These are phyloP conservation scores for Myrmecophaga tridactyla DNA, from an alignment of 2,113 vertebrate genomes.

Conservation along the genomic window DNA sequence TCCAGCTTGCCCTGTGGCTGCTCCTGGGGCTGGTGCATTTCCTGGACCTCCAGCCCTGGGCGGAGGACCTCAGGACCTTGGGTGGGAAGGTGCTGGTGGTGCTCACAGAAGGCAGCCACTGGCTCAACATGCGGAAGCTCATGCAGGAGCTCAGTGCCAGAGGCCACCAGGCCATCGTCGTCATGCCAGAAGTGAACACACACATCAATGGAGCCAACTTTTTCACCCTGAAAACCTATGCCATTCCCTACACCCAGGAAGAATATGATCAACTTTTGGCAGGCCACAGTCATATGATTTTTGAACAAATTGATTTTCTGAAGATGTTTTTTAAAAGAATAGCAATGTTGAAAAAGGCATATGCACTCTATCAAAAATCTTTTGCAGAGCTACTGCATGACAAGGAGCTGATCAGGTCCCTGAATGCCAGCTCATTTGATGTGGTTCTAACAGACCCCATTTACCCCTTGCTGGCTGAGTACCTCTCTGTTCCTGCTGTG, in stretches of 20 bases:
- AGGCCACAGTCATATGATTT: fast-evolving
- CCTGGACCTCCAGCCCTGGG: conserved; percentile 26
- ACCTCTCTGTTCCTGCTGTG: too few species aligned
- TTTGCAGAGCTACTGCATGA: conserved; percentile 83
- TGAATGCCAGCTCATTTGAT: conserved; percentile 78
- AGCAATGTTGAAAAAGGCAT: background rate
- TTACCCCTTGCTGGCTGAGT: too few species aligned
- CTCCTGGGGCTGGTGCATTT: conserved; percentile 48
- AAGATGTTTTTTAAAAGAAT: conserved; percentile 55
- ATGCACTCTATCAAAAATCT: background rate
- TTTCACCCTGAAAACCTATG: conserved; percentile 79
- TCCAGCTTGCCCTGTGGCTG: fast-evolving
- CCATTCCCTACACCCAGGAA: conserved; percentile 78
- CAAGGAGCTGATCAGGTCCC: conserved; percentile 77
- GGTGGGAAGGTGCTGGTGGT: conserved; percentile 88
- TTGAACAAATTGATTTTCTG: conserved; percentile 65
- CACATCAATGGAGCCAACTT: conserved; percentile 82
- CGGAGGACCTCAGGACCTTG: too few species aligned
- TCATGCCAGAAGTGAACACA: conserved; percentile 85
- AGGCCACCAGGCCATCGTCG: conserved; percentile 84
- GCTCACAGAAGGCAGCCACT: conserved; percentile 92
- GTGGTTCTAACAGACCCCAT: too few species aligned
- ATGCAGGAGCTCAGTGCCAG: conserved; percentile 83
- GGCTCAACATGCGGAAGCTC: conserved; percentile 84
- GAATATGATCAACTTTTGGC: conserved; percentile 26